Conservation (phyloP, 1,140 invertebrate species). For the Orchesella cincta region DNA sequence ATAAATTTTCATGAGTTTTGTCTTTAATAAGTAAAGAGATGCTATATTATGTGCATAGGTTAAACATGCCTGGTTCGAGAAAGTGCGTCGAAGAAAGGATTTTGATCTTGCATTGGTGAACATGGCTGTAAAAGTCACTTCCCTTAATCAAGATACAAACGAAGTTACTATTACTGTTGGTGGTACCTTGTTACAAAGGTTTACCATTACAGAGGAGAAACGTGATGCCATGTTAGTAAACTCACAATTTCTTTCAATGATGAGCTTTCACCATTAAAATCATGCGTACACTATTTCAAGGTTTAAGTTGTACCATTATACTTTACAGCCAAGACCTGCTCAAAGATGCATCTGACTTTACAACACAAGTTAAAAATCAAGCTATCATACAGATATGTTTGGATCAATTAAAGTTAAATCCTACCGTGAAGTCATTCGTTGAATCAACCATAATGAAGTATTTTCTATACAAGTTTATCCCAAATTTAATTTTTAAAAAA, state of each 20-base stretch:
- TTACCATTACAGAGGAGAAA: background rate
- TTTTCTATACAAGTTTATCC: background rate
- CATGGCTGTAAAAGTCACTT: background rate
- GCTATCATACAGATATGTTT: background rate
- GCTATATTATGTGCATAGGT: too few species aligned
- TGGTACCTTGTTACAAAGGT: background rate
- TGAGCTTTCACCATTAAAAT: too few species aligned
- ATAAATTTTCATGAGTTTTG: too few species aligned
- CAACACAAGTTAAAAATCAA: background rate
- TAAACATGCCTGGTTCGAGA: slow-evolving; percentile 38
- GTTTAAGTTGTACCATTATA: too few species aligned
- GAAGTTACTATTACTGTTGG: background rate
- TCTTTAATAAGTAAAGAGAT: too few species aligned
- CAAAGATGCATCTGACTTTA: background rate
- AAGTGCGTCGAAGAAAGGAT: slow-evolving; percentile 36
- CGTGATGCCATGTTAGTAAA: too few species aligned
- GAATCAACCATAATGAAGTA: background rate
- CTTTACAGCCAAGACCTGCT: background rate
- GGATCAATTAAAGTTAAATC: background rate
- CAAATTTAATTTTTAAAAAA: background rate
- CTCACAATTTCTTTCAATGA: too few species aligned
- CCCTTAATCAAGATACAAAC: too few species aligned
- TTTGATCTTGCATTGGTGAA: slow-evolving; percentile 38
- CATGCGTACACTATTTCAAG: too few species aligned
- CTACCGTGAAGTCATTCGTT: background rate